phyloP scores from a whole-genome alignment of 2,888 invertebrate genomes.

The Dynastes maya region DNA sequence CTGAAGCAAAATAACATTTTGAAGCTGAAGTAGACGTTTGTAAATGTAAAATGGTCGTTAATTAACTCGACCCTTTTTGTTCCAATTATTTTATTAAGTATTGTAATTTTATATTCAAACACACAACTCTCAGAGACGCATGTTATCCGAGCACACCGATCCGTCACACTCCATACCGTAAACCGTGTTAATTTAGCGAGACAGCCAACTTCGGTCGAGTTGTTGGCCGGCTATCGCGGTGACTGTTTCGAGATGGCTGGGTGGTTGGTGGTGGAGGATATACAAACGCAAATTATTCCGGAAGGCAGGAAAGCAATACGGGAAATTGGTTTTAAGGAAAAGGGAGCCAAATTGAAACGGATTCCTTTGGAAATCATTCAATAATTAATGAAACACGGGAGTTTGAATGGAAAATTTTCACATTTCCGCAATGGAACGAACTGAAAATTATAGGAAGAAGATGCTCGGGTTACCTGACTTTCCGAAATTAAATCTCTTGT shows the following conservation, averaged over 20 bases:
- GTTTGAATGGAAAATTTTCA: conserved; percentile 31
- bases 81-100: conserved; percentile 43
- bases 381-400: conserved; percentile 36
- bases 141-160: not conserved
- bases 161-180: conserved; percentile 39
- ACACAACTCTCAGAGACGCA: conserved; percentile 20
- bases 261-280: conserved; percentile 5
- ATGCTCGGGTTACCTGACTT: conserved; percentile 12
- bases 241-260: conserved; percentile 1
- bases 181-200: conserved; percentile 41
- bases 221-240: conserved; percentile 16
- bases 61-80: conserved; percentile 37
- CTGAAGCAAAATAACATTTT: conserved; percentile 14
- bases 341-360: conserved; percentile 39
- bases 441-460: conserved; percentile 3
- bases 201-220: conserved; percentile 18
- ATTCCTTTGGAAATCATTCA: conserved; percentile 43
- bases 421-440: not conserved
- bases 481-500: conserved; percentile 12
- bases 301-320: conserved; percentile 42
- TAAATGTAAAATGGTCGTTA: conserved; percentile 18
- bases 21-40: conserved; percentile 11
- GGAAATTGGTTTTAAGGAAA: conserved; percentile 45
- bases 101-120: conserved; percentile 46
- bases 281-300: conserved; percentile 42